Base-by-base conservation (phyloP, 2,888 invertebrate genomes). In the Trachelus iudaicus region DNA sequence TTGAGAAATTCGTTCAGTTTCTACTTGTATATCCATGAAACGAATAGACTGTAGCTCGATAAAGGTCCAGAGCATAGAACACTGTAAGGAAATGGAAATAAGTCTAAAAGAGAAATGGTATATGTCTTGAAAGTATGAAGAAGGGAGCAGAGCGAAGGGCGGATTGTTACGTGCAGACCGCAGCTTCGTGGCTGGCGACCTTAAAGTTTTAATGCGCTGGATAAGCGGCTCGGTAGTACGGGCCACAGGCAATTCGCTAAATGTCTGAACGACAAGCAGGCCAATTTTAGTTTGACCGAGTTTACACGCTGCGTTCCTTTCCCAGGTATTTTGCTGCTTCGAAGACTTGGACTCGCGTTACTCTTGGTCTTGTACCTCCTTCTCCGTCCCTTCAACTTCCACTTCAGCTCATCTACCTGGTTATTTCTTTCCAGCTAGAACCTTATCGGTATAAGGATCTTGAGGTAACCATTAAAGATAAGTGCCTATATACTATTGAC, bases 211-310 rank as follows among this genome's bases (percentile, higher is more conserved):
- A 85, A 85, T 83, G 81, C 82, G 81, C 74, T 79, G 79, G 82
- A 83, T 83, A 85, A 84, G 82, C 82, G 77, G 73, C 81, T 75
- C 81, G 75, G 76, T 80, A 15, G 31, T 30, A 13, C 13, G 15
- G 31, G 81, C 84, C 85, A 81, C 82, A 82, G 82, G 83, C 85
- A 84, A 87, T 87, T 85, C 85, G 85, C 86, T 87, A 87, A 87
- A 88, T 83, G 87, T 85, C 79, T 78, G 73, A 85, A 86, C 86
- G 85, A 85, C 85, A 83, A 83, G 83, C 84, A 76, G 79, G 80
- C 83, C 84, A 86, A 87, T 88, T 88, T 84, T 83, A 85, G 84
- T 87, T 86, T 87, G 85, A 79, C 85, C 87, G 85, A 87, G 84
- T 86, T 87, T 74, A 77, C 73, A 78, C 76, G 23, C 23, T 56